Evolutionary conservation across 2,113 vertebrate genomes (phyloP).

Genomic region (Ophthalmolycus amberensis): DNA sequence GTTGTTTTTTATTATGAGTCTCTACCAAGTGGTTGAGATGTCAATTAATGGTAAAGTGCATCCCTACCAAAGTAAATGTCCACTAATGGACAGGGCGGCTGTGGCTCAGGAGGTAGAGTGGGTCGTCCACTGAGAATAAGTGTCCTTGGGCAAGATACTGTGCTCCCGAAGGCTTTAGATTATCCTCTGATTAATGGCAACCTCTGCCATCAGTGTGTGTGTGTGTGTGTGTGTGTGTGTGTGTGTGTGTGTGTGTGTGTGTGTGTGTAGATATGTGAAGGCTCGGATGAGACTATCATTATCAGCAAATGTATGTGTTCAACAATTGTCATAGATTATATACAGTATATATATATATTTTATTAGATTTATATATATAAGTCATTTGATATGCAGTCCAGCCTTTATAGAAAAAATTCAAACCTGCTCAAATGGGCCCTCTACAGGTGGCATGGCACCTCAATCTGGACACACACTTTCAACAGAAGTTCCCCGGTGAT

Average conservation of each 20-base stretch:
- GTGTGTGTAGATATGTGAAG: background rate
- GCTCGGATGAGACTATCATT: background rate
- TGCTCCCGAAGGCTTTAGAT: background rate
- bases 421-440: background rate
- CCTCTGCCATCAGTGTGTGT: background rate
- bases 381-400: background rate
- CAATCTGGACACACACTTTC: background rate
- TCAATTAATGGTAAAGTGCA: background rate
- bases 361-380: no score
- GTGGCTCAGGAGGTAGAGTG: background rate
- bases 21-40: background rate
- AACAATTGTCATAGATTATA: background rate
- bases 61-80: background rate
- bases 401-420: background rate
- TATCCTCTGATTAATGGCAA: background rate
- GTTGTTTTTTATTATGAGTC: background rate
- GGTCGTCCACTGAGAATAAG: background rate
- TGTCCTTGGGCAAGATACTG: background rate
- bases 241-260: no score
- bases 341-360: background rate
- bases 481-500: background rate
- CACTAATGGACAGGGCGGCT: background rate
- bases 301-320: background rate
- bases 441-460: background rate
- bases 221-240: no score